A percentile compares a stretch with the other conserved stretches of the same genome.
phyloP scores from a whole-genome alignment of 2,113 vertebrate species.

The Centropus bengalensis region DNA sequence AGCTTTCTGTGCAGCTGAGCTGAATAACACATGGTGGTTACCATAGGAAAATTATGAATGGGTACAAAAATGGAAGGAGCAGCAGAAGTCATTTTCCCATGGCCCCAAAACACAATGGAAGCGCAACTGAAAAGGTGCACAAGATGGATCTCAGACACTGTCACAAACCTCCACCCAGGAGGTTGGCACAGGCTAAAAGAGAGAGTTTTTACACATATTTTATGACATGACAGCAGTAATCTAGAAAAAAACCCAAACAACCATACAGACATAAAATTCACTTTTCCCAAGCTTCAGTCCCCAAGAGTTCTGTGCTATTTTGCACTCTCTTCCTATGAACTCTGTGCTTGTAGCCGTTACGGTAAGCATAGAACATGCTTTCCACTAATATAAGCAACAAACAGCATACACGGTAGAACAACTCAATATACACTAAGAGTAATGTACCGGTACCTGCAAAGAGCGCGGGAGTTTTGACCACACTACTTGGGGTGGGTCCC shows the following conservation, averaged over 20 bases:
- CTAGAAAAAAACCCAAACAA: not conserved
- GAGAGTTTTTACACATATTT: not conserved
- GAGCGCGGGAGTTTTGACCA: accelerated
- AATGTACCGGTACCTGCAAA: not conserved
- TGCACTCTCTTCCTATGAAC: not conserved
- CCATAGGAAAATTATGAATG: constrained; percentile 27
- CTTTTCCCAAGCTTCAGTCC: not conserved
- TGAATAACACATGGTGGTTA: not conserved
- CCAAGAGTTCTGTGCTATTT: not conserved
- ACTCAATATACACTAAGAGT: no score
- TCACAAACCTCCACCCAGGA: not conserved
- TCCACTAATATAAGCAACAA: not conserved
- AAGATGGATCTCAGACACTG: not conserved
- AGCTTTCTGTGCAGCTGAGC: constrained; percentile 17
- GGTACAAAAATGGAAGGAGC: not conserved
- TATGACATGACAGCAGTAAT: not conserved
- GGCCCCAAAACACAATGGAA: not conserved
- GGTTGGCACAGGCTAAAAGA: not conserved
- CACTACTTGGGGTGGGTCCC: accelerated
- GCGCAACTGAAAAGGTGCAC: not conserved
- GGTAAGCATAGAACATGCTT: not conserved
- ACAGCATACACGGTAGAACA: not conserved
- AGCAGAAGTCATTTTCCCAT: not conserved
- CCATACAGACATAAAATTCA: not conserved
- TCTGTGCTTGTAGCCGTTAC: accelerated